Evolutionary conservation across 1,140 invertebrate species (phyloP).

Genomic region (Drosophila bifasciata): DNA sequence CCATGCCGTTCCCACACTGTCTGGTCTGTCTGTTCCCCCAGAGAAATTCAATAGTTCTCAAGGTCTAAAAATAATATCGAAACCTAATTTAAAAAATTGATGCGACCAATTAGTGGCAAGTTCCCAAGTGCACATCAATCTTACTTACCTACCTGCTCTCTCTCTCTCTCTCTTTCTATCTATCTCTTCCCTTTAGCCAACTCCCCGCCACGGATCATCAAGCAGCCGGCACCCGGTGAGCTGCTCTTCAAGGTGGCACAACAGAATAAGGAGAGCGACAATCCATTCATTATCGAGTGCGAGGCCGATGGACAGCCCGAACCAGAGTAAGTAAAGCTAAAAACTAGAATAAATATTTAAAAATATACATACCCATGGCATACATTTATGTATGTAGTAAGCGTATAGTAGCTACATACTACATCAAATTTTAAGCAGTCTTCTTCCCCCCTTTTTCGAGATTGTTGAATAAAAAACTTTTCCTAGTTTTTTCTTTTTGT

Average conservation of each 20-base stretch:
- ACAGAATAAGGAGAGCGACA: conserved; percentile 92
- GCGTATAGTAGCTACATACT: too few species aligned
- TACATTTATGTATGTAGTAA: neutral
- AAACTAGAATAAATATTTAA: neutral
- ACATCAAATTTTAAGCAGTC: too few species aligned
- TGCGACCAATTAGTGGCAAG: conserved; percentile 63
- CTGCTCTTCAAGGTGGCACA: conserved; percentile 95
- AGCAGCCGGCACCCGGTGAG: conserved; percentile 95
- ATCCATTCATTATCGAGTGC: conserved; percentile 97
- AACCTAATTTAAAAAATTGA: conserved; percentile 53
- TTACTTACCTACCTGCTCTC: neutral
- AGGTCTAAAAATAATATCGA: conserved; percentile 45
- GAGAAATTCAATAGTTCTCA: conserved; percentile 17
- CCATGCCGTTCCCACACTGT: too few species aligned
- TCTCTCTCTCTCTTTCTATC: too few species aligned
- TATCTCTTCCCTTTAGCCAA: conserved; percentile 89
- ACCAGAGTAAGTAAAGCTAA: conserved; percentile 88
- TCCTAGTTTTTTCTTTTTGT: too few species aligned
- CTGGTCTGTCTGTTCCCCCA: too few species aligned
- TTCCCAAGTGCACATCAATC: conserved; percentile 22
- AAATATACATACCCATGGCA: neutral
- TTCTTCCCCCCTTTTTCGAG: too few species aligned
- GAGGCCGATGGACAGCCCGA: conserved; percentile 96
- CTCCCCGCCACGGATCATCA: conserved; percentile 94
- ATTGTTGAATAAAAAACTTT: too few species aligned